phyloP scores from a whole-genome alignment of 1,140 invertebrate genomes.

The Rhopalosiphum maidis region DNA sequence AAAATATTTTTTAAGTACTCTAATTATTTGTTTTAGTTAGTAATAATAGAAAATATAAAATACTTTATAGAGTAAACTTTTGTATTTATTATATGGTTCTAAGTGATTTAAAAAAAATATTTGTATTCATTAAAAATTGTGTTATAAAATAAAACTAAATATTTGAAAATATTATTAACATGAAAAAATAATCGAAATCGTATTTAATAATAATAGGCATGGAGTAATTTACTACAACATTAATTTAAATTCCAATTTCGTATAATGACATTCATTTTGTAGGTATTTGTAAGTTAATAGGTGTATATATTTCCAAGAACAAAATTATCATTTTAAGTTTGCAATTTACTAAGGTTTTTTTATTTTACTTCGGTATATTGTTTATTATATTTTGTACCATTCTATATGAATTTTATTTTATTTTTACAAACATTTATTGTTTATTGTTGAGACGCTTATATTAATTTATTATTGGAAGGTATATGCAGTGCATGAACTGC shows the following conservation, averaged over 20 bases:
- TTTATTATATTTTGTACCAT: neutral
- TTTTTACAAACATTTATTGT: slow-evolving; percentile 15
- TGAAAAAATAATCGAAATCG: neutral
- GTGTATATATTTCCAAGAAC: neutral
- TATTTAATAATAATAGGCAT: neutral
- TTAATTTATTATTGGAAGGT: neutral
- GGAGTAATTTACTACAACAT: neutral
- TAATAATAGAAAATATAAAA: neutral
- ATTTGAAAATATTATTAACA: neutral
- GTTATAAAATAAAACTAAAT: too few species aligned
- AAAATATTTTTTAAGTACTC: neutral
- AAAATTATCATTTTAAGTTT: slow-evolving; percentile 8
- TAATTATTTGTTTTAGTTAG: neutral
- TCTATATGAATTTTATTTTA: neutral
- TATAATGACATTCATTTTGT: slow-evolving; percentile 6
- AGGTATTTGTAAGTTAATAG: neutral
- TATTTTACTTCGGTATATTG: neutral
- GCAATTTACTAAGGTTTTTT: neutral
- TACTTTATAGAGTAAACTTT: neutral
- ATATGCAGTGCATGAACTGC: neutral
- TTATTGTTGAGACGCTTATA: neutral
- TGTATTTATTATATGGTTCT: neutral
- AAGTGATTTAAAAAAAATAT: neutral
- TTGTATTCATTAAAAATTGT: neutral
- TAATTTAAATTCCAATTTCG: slow-evolving; percentile 20